Percentiles rank a stretch among this genome's conserved stretches.
Evolutionary conservation across 2,888 invertebrate species (phyloP).

Genomic region (Omphaloscelis lunosa): DNA sequence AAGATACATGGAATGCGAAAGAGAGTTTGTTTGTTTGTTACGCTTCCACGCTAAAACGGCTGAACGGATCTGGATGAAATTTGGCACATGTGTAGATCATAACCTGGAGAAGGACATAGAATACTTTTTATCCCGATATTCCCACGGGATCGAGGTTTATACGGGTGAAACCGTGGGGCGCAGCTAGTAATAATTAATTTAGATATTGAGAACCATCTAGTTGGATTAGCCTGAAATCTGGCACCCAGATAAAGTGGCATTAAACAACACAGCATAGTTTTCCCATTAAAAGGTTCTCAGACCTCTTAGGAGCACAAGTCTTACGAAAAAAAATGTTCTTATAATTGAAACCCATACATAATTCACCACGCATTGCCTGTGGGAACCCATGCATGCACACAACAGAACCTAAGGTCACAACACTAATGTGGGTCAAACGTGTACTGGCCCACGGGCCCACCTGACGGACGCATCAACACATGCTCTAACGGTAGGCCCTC

Average conservation of each 20-base stretch:
- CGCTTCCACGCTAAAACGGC: no score
- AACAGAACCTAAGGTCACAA: slow-evolving; percentile 42
- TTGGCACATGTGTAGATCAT: no score
- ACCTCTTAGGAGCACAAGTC: no score
- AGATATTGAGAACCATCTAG: no score
- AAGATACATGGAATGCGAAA: no score
- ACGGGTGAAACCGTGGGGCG: no score
- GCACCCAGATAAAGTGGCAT: neutral
- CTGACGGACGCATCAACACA: slow-evolving; percentile 65
- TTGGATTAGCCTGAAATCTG: neutral
- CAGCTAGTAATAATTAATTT: neutral
- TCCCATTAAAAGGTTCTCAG: neutral
- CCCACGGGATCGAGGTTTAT: no score
- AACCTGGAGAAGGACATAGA: no score
- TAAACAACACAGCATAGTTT: neutral
- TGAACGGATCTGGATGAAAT: no score
- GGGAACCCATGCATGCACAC: slow-evolving; percentile 16
- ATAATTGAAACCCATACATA: slow-evolving; percentile 11
- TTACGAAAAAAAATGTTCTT: neutral
- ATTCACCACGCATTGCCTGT: slow-evolving; percentile 17
- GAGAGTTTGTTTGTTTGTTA: no score
- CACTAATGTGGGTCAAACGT: slow-evolving; percentile 60
- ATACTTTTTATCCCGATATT: no score
- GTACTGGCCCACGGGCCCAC: slow-evolving; percentile 54
- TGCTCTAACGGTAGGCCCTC: slow-evolving; percentile 70